Conservation (phyloP, 1,140 invertebrate species). For the Lanistes nyassanus region DNA sequence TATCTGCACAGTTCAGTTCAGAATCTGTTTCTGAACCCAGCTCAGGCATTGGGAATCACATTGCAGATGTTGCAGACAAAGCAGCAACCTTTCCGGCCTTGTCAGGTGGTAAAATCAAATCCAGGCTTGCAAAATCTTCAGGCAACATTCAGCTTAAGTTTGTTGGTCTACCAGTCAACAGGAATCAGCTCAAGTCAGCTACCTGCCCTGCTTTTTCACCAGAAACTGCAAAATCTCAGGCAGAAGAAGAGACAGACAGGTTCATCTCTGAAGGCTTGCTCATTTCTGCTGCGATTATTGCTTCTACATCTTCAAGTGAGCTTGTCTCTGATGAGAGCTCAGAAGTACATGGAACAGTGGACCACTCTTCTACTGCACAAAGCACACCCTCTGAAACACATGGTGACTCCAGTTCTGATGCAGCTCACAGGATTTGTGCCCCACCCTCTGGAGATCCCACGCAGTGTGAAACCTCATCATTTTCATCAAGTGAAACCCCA, state of each 20-base stretch:
- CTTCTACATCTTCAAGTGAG: no score
- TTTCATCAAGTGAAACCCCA: no score
- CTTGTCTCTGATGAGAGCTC: not conserved
- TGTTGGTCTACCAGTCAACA: slow-evolving; percentile 17
- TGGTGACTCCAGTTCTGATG: not conserved
- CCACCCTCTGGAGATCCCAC: no score
- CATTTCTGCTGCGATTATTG: no score
- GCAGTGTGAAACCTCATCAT: no score
- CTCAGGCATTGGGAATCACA: not conserved
- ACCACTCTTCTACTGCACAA: not conserved
- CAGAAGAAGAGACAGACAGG: no score
- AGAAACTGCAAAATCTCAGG: no score
- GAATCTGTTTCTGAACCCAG: not conserved
- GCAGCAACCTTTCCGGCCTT: slow-evolving; percentile 7
- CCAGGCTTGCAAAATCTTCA: not conserved
- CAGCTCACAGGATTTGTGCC: no score
- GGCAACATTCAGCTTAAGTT: not conserved
- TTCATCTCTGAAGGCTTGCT: no score
- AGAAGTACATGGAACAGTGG: not conserved
- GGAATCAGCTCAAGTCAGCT: slow-evolving; percentile 3
- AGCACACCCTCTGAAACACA: not conserved
- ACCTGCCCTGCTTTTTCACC: not conserved
- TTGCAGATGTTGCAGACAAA: not conserved
- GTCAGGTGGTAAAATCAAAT: not conserved
- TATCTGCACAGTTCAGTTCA: no score